Percentiles rank a stretch among this genome's conserved stretches.
These are phyloP conservation scores for Sigmodon hispidus DNA, from an alignment of 2,113 vertebrate species.

Conservation along the genomic window DNA sequence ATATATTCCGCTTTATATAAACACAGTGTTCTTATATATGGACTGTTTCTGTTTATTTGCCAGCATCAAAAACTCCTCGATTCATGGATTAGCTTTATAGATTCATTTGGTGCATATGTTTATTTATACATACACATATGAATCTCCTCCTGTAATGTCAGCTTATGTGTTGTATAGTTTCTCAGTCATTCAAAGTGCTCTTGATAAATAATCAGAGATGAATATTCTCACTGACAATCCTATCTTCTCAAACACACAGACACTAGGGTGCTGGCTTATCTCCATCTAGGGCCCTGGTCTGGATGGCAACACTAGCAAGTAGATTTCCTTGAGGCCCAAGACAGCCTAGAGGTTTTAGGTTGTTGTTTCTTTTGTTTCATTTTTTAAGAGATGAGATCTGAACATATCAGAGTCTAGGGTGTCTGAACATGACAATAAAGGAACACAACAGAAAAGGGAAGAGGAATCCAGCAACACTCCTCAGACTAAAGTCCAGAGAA, in stretches of 20 bases:
- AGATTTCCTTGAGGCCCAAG: neutral
- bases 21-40: neutral
- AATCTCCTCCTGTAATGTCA: neutral
- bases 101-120: neutral
- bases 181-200: neutral
- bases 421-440: neutral
- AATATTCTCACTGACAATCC: neutral
- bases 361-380: too few species aligned
- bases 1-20: neutral
- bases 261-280: neutral
- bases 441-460: neutral
- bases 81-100: neutral
- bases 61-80: neutral
- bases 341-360: neutral
- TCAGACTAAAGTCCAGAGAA: neutral
- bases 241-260: conserved; percentile 19
- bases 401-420: neutral
- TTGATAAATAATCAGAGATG: neutral
- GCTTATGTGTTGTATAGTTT: neutral
- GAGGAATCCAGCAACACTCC: neutral
- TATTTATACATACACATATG: neutral
- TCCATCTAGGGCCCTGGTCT: neutral
- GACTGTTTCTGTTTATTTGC: neutral
- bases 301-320: neutral
- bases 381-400: neutral